Base-by-base conservation (phyloP, 2,113 vertebrate genomes). In the Oceanites oceanicus region DNA sequence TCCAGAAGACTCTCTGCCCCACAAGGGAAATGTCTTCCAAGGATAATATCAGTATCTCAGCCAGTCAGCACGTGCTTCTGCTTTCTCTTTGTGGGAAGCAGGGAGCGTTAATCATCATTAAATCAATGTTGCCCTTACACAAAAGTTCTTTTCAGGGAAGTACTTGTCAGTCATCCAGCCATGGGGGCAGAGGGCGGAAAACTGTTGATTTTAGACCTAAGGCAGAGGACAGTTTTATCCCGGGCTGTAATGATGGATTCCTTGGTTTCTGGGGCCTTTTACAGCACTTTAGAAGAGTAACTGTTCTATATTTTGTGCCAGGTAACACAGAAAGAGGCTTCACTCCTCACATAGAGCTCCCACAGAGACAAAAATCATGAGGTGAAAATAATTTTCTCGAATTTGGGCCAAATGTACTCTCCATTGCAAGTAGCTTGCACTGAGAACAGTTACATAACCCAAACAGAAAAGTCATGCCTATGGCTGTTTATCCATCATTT, bases 361-460 rank as follows among this genome's bases (percentile, higher is more conserved):
- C 94, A 95, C 66, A 92, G 97, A 94, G 95, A 94, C 79, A 95
- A 90, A 92, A 88, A 91, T 90, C 88, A 95, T 44, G 88, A 97
- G 79, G 89, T 88, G 90, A 94, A 96, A 97, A 94, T 88, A 88
- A 94, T 94, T 88, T 90, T 86, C 66, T 92, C 10, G 30, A 85
- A 94, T 92, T 86, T 79, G 55, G 87, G 82, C 90, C 81, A 92
- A 96, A 96, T 68, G 84, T 58, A 90, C 27, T 91, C 91, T 77
- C 45, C 47, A 18, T 8, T 93, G 62, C 67, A 95, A 95, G 89
- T 62, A 80, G 86, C 80, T 86, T 83, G 61, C 61, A 21, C 73
- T 77, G 72, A 65, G 63, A 93, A 71, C 34, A 61, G 50, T 84
- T 95, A 72, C 71, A 93, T 53, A 91, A 93, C 61, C 50, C 70